These are phyloP conservation scores for Gibbula magus DNA, from an alignment of 2,888 invertebrate species.

Conservation along the genomic window DNA sequence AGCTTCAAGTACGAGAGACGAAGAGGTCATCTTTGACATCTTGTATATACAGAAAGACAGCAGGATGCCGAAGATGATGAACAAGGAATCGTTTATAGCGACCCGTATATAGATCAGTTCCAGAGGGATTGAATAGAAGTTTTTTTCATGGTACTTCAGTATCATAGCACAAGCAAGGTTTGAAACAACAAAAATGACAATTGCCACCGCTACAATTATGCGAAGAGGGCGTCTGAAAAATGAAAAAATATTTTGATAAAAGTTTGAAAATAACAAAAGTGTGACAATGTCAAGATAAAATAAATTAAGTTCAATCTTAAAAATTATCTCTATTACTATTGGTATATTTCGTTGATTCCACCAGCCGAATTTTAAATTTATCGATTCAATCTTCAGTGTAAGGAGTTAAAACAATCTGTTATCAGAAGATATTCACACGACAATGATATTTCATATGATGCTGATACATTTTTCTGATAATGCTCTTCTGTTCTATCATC, in stretches of 20 bases:
- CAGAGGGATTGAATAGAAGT: constrained; percentile 51
- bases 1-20: constrained; percentile 70
- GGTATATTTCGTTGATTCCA: neutral
- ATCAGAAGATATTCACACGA: neutral
- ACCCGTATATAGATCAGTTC: constrained; percentile 67
- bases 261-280: too few species aligned
- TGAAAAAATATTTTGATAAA: too few species aligned
- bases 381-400: neutral
- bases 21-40: constrained; percentile 69
- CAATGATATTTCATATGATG: too few species aligned
- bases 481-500: too few species aligned
- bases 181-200: constrained; percentile 65
- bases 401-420: neutral
- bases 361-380: neutral
- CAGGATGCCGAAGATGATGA: constrained; percentile 64
- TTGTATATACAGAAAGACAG: constrained; percentile 69
- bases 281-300: too few species aligned
- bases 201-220: constrained; percentile 55
- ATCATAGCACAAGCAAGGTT: constrained; percentile 68
- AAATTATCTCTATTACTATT: too few species aligned
- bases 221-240: constrained; percentile 59
- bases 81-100: constrained; percentile 70
- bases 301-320: too few species aligned
- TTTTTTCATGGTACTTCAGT: constrained; percentile 50
- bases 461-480: too few species aligned